phyloP scores from a whole-genome alignment of 2,113 vertebrate species.

The Lucifuga dentata region DNA sequence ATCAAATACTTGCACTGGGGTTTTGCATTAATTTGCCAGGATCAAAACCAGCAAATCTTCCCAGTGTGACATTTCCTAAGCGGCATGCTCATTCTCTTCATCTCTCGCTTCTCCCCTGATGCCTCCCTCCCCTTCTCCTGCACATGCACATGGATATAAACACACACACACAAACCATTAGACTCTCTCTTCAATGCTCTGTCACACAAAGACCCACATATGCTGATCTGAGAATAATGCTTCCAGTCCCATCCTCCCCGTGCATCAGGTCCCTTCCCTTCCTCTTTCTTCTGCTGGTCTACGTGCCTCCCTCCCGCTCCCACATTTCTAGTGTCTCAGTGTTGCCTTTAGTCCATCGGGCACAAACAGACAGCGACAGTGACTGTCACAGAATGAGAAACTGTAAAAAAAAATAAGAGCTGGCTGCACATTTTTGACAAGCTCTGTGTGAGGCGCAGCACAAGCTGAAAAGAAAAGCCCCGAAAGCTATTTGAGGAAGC shows the following conservation, averaged over 20 bases:
- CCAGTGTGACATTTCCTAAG: constrained; percentile 97
- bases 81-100: constrained; percentile 85
- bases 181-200: constrained; percentile 67
- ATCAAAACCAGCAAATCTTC: constrained; percentile 99
- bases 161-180: constrained; percentile 64
- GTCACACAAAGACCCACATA: constrained; percentile 78
- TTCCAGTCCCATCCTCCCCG: constrained; percentile 73
- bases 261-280: constrained; percentile 63
- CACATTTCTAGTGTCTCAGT: constrained; percentile 70
- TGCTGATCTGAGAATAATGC: constrained; percentile 76
- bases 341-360: constrained; percentile 73
- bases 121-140: constrained; percentile 58
- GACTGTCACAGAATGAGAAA: constrained; percentile 79
- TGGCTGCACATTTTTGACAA: constrained; percentile 75
- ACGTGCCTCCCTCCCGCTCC: constrained; percentile 60
- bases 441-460: constrained; percentile 73
- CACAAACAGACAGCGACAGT: constrained; percentile 68
- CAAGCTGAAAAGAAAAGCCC: constrained; percentile 71
- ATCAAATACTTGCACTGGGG: constrained; percentile 99
- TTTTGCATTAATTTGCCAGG: constrained; percentile 99
- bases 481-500: constrained; percentile 77
- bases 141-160: constrained; percentile 61
- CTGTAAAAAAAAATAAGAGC: constrained; percentile 72
- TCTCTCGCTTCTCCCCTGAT: constrained; percentile 78
- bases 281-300: constrained; percentile 64